These are phyloP conservation scores for Odiellus spinosus DNA, from an alignment of 2,888 invertebrate species.

Conservation along the genomic window DNA sequence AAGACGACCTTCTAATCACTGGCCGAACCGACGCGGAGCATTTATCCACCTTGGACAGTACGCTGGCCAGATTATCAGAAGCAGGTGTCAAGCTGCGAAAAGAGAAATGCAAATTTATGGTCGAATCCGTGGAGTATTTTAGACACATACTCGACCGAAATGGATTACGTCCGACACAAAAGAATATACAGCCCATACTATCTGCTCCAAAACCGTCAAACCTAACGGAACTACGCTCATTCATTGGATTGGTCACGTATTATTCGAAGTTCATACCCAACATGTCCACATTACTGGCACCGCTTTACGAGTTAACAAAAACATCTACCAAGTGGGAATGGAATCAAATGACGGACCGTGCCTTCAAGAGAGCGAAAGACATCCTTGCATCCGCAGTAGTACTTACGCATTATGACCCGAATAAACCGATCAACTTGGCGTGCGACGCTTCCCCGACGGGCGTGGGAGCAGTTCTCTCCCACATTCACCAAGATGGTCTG, in stretches of 20 bases:
- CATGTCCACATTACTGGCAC: slow-evolving; percentile 18
- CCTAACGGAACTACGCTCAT: slow-evolving; percentile 21
- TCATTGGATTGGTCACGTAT: slow-evolving; percentile 23
- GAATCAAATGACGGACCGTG: slow-evolving; percentile 13
- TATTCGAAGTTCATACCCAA: slow-evolving; percentile 22
- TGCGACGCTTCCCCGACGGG: slow-evolving; percentile 28
- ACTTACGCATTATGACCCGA: slow-evolving; percentile 27
- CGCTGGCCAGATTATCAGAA: not conserved
- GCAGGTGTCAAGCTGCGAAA: slow-evolving; percentile 2
- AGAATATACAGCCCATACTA: slow-evolving; percentile 21
- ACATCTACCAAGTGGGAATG: slow-evolving; percentile 17
- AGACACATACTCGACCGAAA: slow-evolving; percentile 19
- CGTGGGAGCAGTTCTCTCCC: slow-evolving; percentile 20
- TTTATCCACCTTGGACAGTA: not conserved
- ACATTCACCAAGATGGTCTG: slow-evolving; percentile 27
- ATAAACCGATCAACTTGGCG: slow-evolving; percentile 23
- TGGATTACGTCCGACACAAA: slow-evolving; percentile 18
- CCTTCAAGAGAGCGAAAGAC: slow-evolving; percentile 20
- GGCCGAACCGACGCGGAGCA: not conserved
- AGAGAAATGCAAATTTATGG: slow-evolving; percentile 21
- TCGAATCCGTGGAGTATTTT: slow-evolving; percentile 19
- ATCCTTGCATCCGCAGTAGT: slow-evolving; percentile 19
- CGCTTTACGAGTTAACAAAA: slow-evolving; percentile 19
- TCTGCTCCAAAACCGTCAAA: slow-evolving; percentile 21
- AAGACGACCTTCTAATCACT: too few relatives aligned